phyloP scores from a whole-genome alignment of 2,888 invertebrate genomes.

The Chydorus sphaericus region DNA sequence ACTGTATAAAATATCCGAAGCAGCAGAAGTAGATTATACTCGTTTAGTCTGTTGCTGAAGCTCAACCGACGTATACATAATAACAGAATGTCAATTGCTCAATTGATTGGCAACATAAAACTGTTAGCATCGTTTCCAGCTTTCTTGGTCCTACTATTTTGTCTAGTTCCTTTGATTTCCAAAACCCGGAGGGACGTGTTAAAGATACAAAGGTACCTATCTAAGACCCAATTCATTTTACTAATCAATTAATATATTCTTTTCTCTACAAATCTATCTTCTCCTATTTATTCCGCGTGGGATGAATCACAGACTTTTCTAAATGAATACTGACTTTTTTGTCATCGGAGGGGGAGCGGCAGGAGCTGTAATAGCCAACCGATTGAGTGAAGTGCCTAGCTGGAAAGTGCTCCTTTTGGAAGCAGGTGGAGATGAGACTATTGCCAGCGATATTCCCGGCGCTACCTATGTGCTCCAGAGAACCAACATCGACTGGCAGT shows the following conservation, averaged over 20 bases:
- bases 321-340: conserved; percentile 52
- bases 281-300: no score
- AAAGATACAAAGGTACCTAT: not conserved
- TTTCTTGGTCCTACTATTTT: no score
- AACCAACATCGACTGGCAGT: conserved; percentile 67
- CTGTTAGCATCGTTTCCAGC: not conserved
- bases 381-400: conserved; percentile 48
- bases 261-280: no score
- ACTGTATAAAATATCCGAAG: no score
- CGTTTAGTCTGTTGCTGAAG: no score
- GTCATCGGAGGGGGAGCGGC: conserved; percentile 75
- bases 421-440: conserved; percentile 60
- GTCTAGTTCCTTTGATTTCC: not conserved
- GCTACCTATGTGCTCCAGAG: conserved; percentile 54
- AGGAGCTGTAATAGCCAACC: conserved; percentile 61
- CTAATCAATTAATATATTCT: no score
- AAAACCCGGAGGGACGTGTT: not conserved
- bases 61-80: no score
- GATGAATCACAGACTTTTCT: not conserved
- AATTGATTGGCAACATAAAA: not conserved
- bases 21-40: no score
- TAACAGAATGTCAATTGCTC: not conserved
- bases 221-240: no score
- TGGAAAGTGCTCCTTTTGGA: conserved; percentile 55
- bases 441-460: conserved; percentile 54